Evolutionary conservation across 1,140 invertebrate species (phyloP).

Genomic region (Drosophila ercepeae): DNA sequence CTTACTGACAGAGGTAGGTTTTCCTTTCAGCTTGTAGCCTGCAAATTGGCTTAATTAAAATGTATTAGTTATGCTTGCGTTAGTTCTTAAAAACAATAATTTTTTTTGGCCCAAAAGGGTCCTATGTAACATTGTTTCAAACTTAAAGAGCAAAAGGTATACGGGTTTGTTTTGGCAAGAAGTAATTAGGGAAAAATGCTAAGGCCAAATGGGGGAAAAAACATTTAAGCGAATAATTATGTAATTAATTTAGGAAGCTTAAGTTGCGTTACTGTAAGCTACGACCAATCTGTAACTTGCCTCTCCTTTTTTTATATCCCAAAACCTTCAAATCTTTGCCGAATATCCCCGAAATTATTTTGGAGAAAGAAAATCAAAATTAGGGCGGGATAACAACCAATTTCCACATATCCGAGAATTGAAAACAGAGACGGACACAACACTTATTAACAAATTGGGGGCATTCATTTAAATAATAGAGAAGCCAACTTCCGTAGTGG

Average conservation of each 20-base stretch:
- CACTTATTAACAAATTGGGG: constrained; percentile 14
- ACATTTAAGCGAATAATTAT: constrained; percentile 4
- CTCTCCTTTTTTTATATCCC: too few relatives aligned
- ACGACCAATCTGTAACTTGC: too few relatives aligned
- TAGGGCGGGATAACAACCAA: constrained; percentile 50
- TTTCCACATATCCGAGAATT: constrained; percentile 45
- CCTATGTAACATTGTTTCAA: constrained; percentile 27
- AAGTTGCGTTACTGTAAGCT: too few relatives aligned
- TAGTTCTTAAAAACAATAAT: constrained; percentile 52
- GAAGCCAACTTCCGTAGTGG: constrained; percentile 41
- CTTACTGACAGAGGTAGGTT: constrained; percentile 20
- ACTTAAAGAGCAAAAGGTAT: not conserved
- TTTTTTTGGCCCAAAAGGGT: constrained; percentile 8
- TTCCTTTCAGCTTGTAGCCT: not conserved
- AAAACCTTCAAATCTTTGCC: constrained; percentile 14
- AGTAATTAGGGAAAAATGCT: constrained; percentile 23
- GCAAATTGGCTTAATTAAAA: constrained; percentile 59
- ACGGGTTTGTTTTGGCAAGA: not conserved
- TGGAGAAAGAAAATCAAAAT: constrained; percentile 4
- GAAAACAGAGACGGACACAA: not conserved
- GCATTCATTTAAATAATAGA: constrained; percentile 69
- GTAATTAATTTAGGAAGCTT: constrained; percentile 8
- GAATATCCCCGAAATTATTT: constrained; percentile 27
- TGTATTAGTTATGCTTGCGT: constrained; percentile 48
- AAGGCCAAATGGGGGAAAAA: not conserved